Evolutionary conservation across 2,113 vertebrate species (phyloP), one percentile per base, ranked within the genome.

Genomic region (Zeus faber): DNA sequence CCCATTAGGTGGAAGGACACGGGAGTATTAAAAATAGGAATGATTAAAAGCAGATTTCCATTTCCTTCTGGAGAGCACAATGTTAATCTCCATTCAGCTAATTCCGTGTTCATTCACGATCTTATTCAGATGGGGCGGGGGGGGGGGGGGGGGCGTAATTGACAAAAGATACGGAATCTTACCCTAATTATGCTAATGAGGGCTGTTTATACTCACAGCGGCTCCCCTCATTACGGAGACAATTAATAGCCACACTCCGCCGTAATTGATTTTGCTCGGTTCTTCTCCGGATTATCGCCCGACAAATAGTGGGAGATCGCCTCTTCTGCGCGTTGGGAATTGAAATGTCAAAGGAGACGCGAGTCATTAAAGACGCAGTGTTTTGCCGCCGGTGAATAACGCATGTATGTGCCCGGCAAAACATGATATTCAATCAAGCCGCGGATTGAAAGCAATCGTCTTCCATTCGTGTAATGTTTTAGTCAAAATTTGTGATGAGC

Each of bases 111-210:
- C 39, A 50, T 65, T 45, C 29, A 43, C 9, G 16, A 54, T 58
- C 61, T 56, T 62, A 53, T 41, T n/a, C n/a, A n/a, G n/a, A n/a
- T n/a, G n/a, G n/a, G n/a, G n/a, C n/a, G n/a, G n/a, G n/a, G n/a
- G n/a, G n/a, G 50, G 58, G 60, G 67, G n/a, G 33, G 25, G 63
- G 51, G 54, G 62, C 65, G 59, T 44, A 79, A 77, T 70, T 58
- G 72, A 49, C 59, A 63, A 69, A 50, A 82, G 78, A 82, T 73
- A 79, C 74, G 58, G 65, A 77, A 74, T 33, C 69, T 6, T 71
- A 39, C 48, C 4, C 57, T 80, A 85, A 84, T 86, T 80, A 69
- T 79, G 68, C 56, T 83, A 78, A 86, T 79, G 76, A 82, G 76
- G 74, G 47, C 55, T 58, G 16, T 72, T 80, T 63, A 71, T 85